These are phyloP conservation scores for Carlito syrichta DNA, from an alignment of 2,113 vertebrate species.

Conservation along the genomic window DNA sequence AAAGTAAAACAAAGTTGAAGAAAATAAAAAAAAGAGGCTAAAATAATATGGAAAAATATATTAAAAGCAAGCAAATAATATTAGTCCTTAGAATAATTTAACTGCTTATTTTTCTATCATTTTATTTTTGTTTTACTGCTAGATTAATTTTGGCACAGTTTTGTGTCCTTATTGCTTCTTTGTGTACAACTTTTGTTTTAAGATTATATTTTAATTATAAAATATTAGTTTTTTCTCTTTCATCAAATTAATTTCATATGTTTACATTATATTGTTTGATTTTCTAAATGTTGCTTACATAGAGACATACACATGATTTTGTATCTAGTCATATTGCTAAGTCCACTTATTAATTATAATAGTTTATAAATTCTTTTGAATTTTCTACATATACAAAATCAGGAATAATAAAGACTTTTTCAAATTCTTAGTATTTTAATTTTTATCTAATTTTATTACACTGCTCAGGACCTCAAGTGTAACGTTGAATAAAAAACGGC, in stretches of 20 bases:
- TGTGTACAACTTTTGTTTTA: neutral
- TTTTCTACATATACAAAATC: neutral
- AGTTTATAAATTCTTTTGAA: neutral
- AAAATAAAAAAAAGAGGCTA: neutral
- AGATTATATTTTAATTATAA: conserved; percentile 10
- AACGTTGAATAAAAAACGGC: neutral
- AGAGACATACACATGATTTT: neutral
- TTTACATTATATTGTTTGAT: neutral
- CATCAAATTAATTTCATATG: neutral
- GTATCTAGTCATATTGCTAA: neutral
- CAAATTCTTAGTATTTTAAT: neutral
- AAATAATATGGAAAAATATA: neutral
- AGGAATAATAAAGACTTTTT: neutral
- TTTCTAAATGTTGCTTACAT: conserved; percentile 4
- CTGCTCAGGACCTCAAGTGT: neutral
- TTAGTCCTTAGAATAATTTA: neutral
- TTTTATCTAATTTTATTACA: neutral
- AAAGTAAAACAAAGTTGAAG: neutral
- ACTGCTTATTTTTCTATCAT: neutral
- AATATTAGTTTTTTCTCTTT: neutral
- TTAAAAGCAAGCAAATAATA: neutral
- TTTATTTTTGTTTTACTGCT: neutral
- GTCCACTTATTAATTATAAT: neutral
- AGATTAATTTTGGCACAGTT: neutral
- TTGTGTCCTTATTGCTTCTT: neutral